Evolutionary conservation across 2,797 vertebrate genomes (phyloP).

Genomic region (Ceyx erithaca): DNA sequence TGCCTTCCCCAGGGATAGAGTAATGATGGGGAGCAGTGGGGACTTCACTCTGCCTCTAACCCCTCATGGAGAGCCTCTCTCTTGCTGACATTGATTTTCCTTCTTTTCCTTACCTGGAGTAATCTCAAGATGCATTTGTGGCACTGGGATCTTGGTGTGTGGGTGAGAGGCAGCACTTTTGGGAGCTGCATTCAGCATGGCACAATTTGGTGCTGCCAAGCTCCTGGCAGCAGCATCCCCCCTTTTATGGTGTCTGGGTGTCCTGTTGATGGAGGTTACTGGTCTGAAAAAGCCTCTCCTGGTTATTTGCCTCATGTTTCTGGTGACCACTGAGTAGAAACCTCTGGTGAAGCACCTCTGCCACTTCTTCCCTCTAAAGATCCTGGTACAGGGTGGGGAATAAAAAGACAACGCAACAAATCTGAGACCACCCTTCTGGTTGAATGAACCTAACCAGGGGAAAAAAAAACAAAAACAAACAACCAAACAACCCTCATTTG

Average conservation of each 20-base stretch:
- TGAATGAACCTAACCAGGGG: background rate
- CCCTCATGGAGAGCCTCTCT: fast-evolving
- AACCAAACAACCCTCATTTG: background rate
- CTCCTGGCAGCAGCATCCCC: background rate
- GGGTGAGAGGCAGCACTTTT: background rate
- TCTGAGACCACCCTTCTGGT: background rate
- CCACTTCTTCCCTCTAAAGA: background rate
- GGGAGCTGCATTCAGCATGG: background rate
- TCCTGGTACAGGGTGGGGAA: background rate
- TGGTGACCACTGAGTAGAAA: background rate
- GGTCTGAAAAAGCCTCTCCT: background rate
- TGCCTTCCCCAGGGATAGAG: background rate
- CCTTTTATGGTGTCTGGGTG: fast-evolving
- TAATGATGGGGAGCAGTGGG: fast-evolving
- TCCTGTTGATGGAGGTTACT: background rate
- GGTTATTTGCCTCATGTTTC: background rate
- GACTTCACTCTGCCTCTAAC: background rate
- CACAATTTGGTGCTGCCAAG: background rate
- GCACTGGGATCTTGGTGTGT: background rate
- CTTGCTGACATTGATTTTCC: background rate
- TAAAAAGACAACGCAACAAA: background rate
- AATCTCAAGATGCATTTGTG: fast-evolving
- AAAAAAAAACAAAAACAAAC: background rate
- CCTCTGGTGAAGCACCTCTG: background rate
- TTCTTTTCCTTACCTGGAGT: background rate